Conservation (phyloP, 2,888 invertebrate genomes). For the Empis stercorea region DNA sequence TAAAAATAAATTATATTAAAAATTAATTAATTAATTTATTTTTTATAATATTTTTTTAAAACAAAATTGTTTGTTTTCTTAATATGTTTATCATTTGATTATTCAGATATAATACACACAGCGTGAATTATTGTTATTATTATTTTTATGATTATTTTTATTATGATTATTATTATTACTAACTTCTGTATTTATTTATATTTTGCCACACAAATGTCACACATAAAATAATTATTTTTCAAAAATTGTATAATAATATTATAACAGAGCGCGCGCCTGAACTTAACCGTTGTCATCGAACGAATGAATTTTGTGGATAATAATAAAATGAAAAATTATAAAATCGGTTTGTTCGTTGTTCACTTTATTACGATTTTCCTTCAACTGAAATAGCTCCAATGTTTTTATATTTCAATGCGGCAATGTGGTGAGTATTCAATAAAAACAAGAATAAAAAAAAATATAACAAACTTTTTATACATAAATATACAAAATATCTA, state of each 20-base stretch:
- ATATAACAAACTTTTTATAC: background rate
- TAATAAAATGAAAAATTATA: no score
- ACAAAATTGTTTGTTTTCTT: no score
- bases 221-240: background rate
- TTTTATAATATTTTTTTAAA: no score
- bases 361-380: conserved; percentile 35
- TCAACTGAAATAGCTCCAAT: conserved; percentile 7
- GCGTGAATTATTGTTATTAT: background rate
- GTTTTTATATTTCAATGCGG: no score
- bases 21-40: no score
- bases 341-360: conserved; percentile 28
- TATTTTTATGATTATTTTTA: background rate
- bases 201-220: background rate
- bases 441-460: background rate
- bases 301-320: conserved; percentile 25
- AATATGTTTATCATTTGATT: background rate
- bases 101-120: background rate
- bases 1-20: no score
- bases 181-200: background rate
- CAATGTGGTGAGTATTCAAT: background rate
- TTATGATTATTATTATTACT: background rate
- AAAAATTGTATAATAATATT: conserved; percentile 7
- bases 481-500: no score
- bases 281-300: conserved; percentile 38
- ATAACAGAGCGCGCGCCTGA: conserved; percentile 38